phyloP scores from a whole-genome alignment of 2,113 vertebrate genomes.

The Anoura caudifer region DNA sequence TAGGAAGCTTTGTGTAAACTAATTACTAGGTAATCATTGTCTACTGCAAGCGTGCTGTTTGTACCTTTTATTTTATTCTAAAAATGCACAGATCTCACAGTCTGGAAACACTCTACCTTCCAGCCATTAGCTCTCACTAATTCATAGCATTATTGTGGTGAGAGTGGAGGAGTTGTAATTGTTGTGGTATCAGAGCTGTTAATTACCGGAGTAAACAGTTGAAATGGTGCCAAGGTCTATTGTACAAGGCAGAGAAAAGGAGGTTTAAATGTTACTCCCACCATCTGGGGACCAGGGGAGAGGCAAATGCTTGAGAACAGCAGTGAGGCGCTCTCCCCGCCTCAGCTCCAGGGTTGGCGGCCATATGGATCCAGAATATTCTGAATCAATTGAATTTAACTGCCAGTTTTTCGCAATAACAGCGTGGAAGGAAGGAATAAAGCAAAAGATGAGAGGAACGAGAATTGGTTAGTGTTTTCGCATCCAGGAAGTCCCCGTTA shows the following conservation, averaged over 20 bases:
- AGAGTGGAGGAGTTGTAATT: slow-evolving; percentile 93
- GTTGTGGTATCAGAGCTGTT: slow-evolving; percentile 97
- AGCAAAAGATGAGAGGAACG: slow-evolving; percentile 80
- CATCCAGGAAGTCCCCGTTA: slow-evolving; percentile 72
- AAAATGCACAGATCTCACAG: slow-evolving; percentile 90
- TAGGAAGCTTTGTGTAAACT: slow-evolving; percentile 98
- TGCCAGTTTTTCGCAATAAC: slow-evolving; percentile 85
- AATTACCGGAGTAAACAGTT: slow-evolving; percentile 99
- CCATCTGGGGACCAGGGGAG: slow-evolving; percentile 98
- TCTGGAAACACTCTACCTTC: slow-evolving; percentile 90
- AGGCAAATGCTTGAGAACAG: slow-evolving; percentile 90
- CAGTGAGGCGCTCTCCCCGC: slow-evolving; percentile 88
- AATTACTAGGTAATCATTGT: slow-evolving; percentile 99
- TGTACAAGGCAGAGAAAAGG: slow-evolving; percentile 94
- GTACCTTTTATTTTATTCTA: slow-evolving; percentile 94
- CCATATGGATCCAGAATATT: slow-evolving; percentile 96
- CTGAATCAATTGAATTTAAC: slow-evolving; percentile 88
- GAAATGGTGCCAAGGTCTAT: slow-evolving; percentile 99
- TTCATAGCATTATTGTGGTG: slow-evolving; percentile 92
- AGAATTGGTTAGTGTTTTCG: slow-evolving; percentile 71
- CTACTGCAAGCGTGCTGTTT: slow-evolving; percentile 91
- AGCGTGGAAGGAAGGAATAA: slow-evolving; percentile 80
- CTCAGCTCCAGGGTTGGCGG: slow-evolving; percentile 92
- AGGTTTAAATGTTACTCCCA: slow-evolving; percentile 97
- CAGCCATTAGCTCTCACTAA: slow-evolving; percentile 97